Evolutionary conservation across 2,888 invertebrate species (phyloP).

Genomic region (Cosmorhoe ocellata): DNA sequence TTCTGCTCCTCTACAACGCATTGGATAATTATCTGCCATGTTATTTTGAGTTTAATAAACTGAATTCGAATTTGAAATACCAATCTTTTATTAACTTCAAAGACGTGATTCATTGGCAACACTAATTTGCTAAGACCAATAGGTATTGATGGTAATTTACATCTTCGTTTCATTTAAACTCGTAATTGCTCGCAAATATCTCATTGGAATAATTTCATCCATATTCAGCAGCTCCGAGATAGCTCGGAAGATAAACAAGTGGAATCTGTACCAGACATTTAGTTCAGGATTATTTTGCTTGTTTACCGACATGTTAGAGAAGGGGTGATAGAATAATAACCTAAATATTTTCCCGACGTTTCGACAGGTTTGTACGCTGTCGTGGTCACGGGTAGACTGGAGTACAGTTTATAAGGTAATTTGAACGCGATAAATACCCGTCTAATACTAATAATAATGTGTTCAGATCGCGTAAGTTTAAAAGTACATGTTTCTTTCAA

Average conservation of each 20-base stretch:
- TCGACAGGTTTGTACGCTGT: too few species aligned
- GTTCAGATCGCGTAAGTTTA: too few species aligned
- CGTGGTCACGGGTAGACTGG: too few species aligned
- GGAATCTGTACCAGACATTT: slow-evolving; percentile 19
- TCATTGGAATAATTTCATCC: slow-evolving; percentile 28
- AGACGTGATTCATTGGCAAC: neutral
- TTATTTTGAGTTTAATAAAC: too few species aligned
- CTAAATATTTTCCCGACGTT: too few species aligned
- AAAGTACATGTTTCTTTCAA: too few species aligned
- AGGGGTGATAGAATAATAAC: slow-evolving; percentile 6
- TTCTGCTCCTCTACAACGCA: too few species aligned
- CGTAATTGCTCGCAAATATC: slow-evolving; percentile 29
- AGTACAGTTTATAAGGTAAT: too few species aligned
- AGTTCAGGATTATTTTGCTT: slow-evolving; percentile 24
- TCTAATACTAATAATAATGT: too few species aligned
- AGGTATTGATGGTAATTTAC: slow-evolving; percentile 15
- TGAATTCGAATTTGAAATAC: too few species aligned
- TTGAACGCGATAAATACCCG: too few species aligned
- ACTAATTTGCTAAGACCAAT: neutral
- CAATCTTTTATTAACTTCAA: neutral
- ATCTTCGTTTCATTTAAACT: slow-evolving; percentile 28
- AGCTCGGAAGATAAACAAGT: slow-evolving; percentile 29
- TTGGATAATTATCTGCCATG: too few species aligned
- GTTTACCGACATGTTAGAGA: slow-evolving; percentile 25
- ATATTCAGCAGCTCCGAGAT: slow-evolving; percentile 28